Conservation (phyloP, 1,140 invertebrate species). For the Trissolcus basalis region DNA sequence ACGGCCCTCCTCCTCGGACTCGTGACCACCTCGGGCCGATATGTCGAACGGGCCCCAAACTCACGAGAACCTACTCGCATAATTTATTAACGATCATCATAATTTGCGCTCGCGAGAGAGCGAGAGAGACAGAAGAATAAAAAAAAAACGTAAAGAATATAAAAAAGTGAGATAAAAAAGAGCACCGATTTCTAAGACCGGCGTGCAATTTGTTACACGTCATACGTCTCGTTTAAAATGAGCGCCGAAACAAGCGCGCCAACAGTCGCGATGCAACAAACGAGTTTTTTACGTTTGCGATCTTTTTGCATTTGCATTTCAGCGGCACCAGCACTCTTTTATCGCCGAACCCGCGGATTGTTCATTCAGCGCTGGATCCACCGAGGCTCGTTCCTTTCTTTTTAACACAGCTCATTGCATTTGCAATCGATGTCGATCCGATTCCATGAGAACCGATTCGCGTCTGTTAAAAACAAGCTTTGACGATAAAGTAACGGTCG, state of each 20-base stretch:
- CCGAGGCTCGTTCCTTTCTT: slow-evolving; percentile 29
- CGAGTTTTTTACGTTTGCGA: slow-evolving; percentile 46
- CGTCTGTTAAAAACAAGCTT: slow-evolving; percentile 23
- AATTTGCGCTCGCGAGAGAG: slow-evolving; percentile 24
- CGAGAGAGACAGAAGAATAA: not conserved
- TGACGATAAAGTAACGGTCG: slow-evolving; percentile 26
- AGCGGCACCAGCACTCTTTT: slow-evolving; percentile 30
- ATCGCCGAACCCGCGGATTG: slow-evolving; percentile 31
- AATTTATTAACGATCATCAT: slow-evolving; percentile 68
- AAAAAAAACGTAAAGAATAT: slow-evolving; percentile 2
- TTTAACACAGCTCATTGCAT: slow-evolving; percentile 51
- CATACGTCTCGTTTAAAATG: slow-evolving; percentile 36
- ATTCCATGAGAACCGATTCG: slow-evolving; percentile 58
- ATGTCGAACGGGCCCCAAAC: slow-evolving; percentile 74
- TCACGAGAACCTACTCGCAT: slow-evolving; percentile 70
- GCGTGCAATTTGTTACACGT: slow-evolving; percentile 50
- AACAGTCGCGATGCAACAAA: slow-evolving; percentile 30
- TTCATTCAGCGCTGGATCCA: slow-evolving; percentile 48
- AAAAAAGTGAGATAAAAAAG: not conserved
- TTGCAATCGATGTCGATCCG: slow-evolving; percentile 45
- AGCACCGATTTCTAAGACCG: slow-evolving; percentile 29
- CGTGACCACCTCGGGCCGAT: slow-evolving; percentile 76
- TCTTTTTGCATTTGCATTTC: slow-evolving; percentile 52
- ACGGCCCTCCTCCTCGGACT: slow-evolving; percentile 65
- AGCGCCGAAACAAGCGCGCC: slow-evolving; percentile 11